Evolutionary conservation across 2,888 invertebrate genomes (phyloP).

Genomic region (Heliconius ethilla): DNA sequence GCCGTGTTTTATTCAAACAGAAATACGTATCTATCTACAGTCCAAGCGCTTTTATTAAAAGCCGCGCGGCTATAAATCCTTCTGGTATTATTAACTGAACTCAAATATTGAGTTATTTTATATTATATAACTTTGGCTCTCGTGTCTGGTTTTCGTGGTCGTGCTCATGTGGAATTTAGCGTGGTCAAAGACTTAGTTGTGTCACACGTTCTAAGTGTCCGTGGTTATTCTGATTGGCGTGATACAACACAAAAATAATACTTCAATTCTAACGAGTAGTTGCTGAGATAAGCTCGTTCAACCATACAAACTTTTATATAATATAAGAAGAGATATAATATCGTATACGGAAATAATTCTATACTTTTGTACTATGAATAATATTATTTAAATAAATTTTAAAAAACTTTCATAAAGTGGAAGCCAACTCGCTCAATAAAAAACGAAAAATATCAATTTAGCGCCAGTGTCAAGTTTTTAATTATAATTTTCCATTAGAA

Average conservation of each 20-base stretch:
- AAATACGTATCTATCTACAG: neutral
- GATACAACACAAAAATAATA: too few relatives aligned
- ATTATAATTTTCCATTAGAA: conserved; percentile 3
- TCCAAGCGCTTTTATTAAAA: neutral
- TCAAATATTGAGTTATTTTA: neutral
- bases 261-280: too few relatives aligned
- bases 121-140: neutral
- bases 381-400: neutral
- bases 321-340: neutral
- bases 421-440: neutral
- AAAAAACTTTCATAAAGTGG: neutral
- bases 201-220: too few relatives aligned
- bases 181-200: too few relatives aligned
- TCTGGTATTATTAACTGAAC: neutral
- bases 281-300: neutral
- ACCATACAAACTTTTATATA: neutral
- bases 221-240: too few relatives aligned
- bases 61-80: neutral
- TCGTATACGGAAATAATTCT: neutral
- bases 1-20: conserved; percentile 5
- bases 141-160: neutral
- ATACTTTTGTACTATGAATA: neutral
- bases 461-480: neutral
- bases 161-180: too few relatives aligned
- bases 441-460: neutral